Base-by-base conservation (phyloP, 1,140 invertebrate species). In the Sitodiplosis mosellana region DNA sequence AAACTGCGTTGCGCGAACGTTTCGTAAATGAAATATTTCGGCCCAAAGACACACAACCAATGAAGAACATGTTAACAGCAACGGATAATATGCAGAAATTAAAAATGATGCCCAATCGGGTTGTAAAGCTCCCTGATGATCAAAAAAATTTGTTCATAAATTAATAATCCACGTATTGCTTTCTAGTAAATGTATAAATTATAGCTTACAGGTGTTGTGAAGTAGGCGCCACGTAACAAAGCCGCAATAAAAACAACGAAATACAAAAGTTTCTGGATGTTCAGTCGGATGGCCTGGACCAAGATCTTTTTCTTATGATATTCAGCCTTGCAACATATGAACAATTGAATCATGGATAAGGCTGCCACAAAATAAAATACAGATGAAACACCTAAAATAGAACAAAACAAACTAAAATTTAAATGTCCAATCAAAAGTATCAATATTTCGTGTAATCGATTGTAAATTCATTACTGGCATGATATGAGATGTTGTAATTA, bases 251-350 rank as follows among this genome's bases (percentile, higher is more conserved):
- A 90, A 17, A 87, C 85, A 49, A 93, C 76, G 51, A 91, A 77
- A 60, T 93, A 93, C 7, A 95, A 73, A 52, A 89, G 69, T 70
- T 95, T 95, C 60, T 92, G 89, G 3, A 83, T 91, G 46, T 88
- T 93, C 36, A 93, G 74, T 55, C 82, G 75, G 59, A 85, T 90
- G 8, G 88, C 87, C 50, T 77, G 70, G 1, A 84, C 59, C 47
- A 89, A 68, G 81, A 82, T 10, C 83, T 84, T 40, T 81, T 77
- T 68, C 91, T 87, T 66, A 87, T 80, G 70, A 71, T 85, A 91
- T 68, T 92, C 88, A 14, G 77, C 76, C 22, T 80, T 71, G 48
- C 88, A 76, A 59, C 83, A 87, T 65, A 86, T 84, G 33, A 88
- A 75, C 47, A 94, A 69, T 67, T 94, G 90, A 37, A 86, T 75